Evolutionary conservation across 2,888 invertebrate genomes (phyloP).

Genomic region (Agriopis marginaria): DNA sequence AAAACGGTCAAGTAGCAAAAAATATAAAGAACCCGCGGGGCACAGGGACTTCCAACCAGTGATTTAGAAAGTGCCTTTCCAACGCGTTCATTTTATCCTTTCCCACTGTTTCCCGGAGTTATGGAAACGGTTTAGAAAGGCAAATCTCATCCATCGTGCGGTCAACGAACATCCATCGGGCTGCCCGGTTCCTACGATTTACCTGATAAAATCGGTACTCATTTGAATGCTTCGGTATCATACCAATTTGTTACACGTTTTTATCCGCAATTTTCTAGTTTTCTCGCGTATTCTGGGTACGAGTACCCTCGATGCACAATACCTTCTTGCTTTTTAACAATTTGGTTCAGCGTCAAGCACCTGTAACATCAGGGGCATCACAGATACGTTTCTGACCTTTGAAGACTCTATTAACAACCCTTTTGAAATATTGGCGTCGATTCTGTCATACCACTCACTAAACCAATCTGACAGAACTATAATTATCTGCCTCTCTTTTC

Average conservation of each 20-base stretch:
- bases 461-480: no score
- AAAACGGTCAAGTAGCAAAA: background rate
- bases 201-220: background rate
- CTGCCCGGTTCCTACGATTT: background rate
- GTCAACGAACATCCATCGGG: conserved; percentile 9
- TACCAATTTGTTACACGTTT: background rate
- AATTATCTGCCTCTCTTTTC: no score
- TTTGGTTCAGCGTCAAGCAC: background rate
- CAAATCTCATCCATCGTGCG: conserved; percentile 17
- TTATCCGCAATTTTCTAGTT: background rate
- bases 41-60: background rate
- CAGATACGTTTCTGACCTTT: no score
- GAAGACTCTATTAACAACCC: no score
- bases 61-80: conserved; percentile 1
- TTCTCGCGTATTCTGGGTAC: background rate
- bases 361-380: no score
- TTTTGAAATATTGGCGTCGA: no score
- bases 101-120: background rate
- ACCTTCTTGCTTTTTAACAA: background rate
- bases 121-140: conserved; percentile 18
- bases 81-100: background rate
- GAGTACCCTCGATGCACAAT: background rate
- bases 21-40: background rate
- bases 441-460: no score
- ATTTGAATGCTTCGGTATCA: background rate